A percentile compares a stretch with the other conserved stretches of the same genome.
phyloP scores from a whole-genome alignment of 1,140 invertebrate genomes.

The Drosophila mayri region DNA sequence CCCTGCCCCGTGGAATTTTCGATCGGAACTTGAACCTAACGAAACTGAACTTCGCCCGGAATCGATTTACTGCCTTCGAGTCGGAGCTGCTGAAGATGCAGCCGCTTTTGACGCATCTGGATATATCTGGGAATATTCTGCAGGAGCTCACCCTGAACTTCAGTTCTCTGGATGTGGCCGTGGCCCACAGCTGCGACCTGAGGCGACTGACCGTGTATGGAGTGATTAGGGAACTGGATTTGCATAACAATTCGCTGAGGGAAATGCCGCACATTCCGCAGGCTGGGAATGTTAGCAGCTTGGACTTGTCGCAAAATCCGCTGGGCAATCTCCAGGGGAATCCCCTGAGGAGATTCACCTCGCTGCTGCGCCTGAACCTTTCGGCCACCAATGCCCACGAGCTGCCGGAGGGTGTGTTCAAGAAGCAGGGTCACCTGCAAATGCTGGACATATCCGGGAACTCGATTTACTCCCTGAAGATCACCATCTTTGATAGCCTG shows the following conservation, averaged over 20 bases:
- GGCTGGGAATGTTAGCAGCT: constrained; percentile 66
- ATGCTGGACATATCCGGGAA: constrained; percentile 77
- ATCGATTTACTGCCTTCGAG: constrained; percentile 71
- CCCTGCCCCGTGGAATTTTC: constrained; percentile 71
- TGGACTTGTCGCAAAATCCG: constrained; percentile 78
- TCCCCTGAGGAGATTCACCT: constrained; percentile 69
- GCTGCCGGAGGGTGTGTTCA: constrained; percentile 72
- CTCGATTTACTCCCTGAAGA: constrained; percentile 74
- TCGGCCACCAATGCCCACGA: constrained; percentile 69
- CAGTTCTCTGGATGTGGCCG: constrained; percentile 47
- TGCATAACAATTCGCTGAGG: constrained; percentile 79
- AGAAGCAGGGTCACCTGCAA: constrained; percentile 73
- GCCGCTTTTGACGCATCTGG: constrained; percentile 50
- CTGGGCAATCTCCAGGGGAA: constrained; percentile 74
- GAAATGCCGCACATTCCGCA: constrained; percentile 75
- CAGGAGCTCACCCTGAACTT: constrained; percentile 79
- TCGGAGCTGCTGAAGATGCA: constrained; percentile 75
- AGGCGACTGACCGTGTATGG: constrained; percentile 69
- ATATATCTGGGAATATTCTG: constrained; percentile 75
- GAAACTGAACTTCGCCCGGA: constrained; percentile 60
- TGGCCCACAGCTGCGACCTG: constrained; percentile 72
- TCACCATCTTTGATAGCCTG: constrained; percentile 74
- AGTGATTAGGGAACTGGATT: constrained; percentile 63
- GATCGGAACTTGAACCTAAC: constrained; percentile 74
- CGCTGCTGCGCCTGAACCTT: constrained; percentile 65